These are phyloP conservation scores for Callipepla californica DNA, from an alignment of 2,113 vertebrate species.

Conservation along the genomic window DNA sequence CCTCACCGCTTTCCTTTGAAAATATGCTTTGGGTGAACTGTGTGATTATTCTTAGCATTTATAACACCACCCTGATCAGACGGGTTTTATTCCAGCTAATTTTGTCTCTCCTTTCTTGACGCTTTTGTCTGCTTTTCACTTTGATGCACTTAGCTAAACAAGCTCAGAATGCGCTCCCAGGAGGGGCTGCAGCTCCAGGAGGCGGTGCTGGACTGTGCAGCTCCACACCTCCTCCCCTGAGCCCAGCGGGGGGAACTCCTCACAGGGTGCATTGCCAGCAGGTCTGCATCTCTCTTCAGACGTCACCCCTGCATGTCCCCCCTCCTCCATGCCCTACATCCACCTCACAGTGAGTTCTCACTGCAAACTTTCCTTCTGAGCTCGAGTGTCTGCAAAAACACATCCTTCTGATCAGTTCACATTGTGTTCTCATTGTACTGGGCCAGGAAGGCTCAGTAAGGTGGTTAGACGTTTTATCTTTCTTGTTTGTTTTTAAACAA, in stretches of 20 bases:
- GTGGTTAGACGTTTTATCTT: neutral
- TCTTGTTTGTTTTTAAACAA: neutral
- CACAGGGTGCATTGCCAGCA: neutral
- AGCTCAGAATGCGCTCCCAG: neutral
- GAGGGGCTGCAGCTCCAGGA: neutral
- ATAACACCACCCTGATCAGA: conserved; percentile 9
- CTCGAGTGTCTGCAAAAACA: neutral
- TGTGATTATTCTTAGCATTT: conserved; percentile 40
- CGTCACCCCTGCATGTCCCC: neutral
- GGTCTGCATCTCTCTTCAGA: neutral
- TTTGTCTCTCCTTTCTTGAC: conserved; percentile 31
- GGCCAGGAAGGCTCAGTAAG: neutral
- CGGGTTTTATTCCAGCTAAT: conserved; percentile 40
- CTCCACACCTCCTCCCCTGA: neutral
- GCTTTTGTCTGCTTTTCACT: neutral
- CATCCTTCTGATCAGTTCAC: neutral
- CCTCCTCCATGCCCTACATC: neutral
- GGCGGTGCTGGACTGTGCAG: neutral
- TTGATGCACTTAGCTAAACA: conserved; percentile 40
- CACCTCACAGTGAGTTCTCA: neutral
- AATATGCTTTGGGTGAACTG: conserved; percentile 28
- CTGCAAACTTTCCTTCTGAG: neutral
- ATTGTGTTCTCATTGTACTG: rapidly evolving
- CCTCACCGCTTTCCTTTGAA: conserved; percentile 58
- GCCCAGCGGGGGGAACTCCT: neutral